Conservation (phyloP, 2,113 vertebrate species). For the Cebidichthys violaceus region DNA sequence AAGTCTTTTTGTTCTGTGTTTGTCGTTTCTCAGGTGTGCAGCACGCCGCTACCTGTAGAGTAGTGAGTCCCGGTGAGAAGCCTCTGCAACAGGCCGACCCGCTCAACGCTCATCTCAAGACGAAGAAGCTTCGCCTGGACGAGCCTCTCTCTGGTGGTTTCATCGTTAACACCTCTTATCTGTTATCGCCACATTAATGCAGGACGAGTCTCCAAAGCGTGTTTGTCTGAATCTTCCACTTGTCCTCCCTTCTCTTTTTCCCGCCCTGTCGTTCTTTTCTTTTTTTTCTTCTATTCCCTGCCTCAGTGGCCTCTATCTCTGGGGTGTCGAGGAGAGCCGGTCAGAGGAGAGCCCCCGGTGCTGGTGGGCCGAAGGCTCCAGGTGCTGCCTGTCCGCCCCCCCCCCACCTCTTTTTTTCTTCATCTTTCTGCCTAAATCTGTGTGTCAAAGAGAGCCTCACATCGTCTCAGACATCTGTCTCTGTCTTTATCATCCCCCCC, state of each 20-base stretch:
- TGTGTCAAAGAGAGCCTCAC: slow-evolving; percentile 38
- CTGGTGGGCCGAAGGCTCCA: slow-evolving; percentile 69
- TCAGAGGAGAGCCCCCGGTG: slow-evolving; percentile 65
- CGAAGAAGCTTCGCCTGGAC: slow-evolving; percentile 72
- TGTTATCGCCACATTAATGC: background rate
- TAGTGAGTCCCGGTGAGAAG: slow-evolving; percentile 46
- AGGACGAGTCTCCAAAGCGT: background rate
- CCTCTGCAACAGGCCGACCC: slow-evolving; percentile 49
- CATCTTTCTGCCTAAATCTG: slow-evolving; percentile 22
- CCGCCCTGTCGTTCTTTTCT: background rate
- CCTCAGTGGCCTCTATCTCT: slow-evolving; percentile 39
- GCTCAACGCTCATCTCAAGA: slow-evolving; percentile 47
- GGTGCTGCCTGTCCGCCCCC: slow-evolving; percentile 57
- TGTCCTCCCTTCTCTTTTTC: slow-evolving; percentile 39
- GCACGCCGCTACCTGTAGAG: slow-evolving; percentile 8
- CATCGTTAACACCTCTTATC: background rate
- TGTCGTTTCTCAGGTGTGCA: slow-evolving; percentile 53
- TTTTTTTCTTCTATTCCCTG: slow-evolving; percentile 20
- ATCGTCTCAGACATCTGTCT: slow-evolving; percentile 49
- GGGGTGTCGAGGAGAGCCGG: slow-evolving; percentile 60
- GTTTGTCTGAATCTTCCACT: slow-evolving; percentile 37
- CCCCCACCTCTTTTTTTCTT: background rate
- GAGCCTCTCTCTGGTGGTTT: slow-evolving; percentile 65
- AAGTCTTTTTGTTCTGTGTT: background rate
- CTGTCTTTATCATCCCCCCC: slow-evolving; percentile 45